These are phyloP conservation scores for Mayetiola destructor DNA, from an alignment of 2,888 invertebrate species.

Conservation along the genomic window DNA sequence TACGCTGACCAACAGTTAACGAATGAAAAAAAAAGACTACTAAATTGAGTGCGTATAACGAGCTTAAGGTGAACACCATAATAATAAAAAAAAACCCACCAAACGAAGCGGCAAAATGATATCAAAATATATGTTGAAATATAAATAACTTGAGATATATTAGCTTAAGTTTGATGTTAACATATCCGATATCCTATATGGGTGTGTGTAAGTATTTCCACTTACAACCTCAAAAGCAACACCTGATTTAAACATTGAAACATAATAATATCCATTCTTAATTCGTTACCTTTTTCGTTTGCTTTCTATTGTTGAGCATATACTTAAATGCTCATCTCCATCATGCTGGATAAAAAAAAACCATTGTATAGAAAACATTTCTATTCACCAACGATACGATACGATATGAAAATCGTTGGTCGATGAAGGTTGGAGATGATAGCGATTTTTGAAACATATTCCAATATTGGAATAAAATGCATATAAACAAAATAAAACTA, in stretches of 20 bases:
- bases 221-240: constrained; percentile 7
- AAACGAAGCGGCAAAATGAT: not conserved
- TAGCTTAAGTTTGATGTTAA: not conserved
- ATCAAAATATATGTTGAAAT: not conserved
- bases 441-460: too few relatives aligned
- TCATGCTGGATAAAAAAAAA: too few relatives aligned
- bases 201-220: constrained; percentile 1
- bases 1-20: too few relatives aligned
- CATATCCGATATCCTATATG: not conserved
- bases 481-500: not conserved
- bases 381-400: too few relatives aligned
- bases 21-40: not conserved
- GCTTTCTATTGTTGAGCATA: too few relatives aligned
- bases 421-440: not conserved
- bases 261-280: constrained; percentile 6
- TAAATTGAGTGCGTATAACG: not conserved
- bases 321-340: too few relatives aligned
- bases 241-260: constrained; percentile 11
- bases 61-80: not conserved
- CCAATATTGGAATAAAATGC: constrained; percentile 5
- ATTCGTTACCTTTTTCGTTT: not conserved
- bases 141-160: not conserved
- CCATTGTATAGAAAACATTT: too few relatives aligned
- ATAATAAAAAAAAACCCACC: not conserved
- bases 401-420: not conserved